Evolutionary conservation across 2,888 invertebrate genomes (phyloP).

Genomic region (Lepeophtheirus nordmannii): DNA sequence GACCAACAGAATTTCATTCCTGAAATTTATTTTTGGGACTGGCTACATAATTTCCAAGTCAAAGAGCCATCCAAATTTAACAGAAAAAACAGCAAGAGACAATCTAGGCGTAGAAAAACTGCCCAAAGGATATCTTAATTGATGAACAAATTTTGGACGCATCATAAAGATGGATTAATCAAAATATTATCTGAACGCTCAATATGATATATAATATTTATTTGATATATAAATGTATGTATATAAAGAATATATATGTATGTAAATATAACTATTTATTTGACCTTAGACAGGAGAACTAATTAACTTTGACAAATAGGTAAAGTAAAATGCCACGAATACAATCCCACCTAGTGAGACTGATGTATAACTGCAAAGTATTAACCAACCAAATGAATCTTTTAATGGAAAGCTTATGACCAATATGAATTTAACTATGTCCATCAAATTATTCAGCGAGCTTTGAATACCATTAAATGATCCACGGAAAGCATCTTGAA

Average conservation of each 20-base stretch:
- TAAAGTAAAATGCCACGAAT: neutral
- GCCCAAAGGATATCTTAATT: neutral
- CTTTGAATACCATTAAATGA: constrained; percentile 40
- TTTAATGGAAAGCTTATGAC: constrained; percentile 36
- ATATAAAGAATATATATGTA: no score
- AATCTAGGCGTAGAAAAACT: neutral
- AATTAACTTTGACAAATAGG: neutral
- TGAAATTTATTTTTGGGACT: neutral
- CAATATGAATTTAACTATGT: constrained; percentile 38
- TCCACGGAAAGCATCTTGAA: constrained; percentile 37
- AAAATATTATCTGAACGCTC: neutral
- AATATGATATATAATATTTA: neutral
- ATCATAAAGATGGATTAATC: neutral
- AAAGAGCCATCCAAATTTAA: neutral
- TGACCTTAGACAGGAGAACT: neutral
- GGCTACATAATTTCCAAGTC: neutral
- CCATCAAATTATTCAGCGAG: constrained; percentile 38
- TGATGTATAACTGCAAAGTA: constrained; percentile 36
- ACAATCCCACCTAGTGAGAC: constrained; percentile 28
- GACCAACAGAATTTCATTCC: neutral
- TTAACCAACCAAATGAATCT: constrained; percentile 37
- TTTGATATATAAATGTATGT: neutral
- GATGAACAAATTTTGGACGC: neutral
- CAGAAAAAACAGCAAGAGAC: neutral
- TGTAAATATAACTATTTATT: neutral